phyloP scores from a whole-genome alignment of 2,888 invertebrate genomes.

The Aspidapion aeneum region DNA sequence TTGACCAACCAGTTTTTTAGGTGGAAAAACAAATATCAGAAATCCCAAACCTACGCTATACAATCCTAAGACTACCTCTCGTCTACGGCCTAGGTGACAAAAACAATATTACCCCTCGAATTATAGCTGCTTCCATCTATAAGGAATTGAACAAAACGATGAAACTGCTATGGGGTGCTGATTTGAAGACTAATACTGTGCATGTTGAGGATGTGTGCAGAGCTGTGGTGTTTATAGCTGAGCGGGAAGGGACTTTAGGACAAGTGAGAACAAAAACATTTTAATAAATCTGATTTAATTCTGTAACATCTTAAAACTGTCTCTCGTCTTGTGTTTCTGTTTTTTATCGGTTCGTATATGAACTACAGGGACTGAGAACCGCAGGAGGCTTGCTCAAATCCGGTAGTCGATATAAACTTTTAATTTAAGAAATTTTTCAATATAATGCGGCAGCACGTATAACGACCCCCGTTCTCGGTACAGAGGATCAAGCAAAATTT shows the following conservation, averaged over 20 bases:
- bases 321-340: not conserved
- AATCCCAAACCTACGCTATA: conserved; percentile 68
- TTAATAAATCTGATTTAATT: not conserved
- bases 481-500: no score
- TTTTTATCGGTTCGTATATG: conserved; percentile 3
- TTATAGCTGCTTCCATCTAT: conserved; percentile 85
- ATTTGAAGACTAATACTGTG: conserved; percentile 82
- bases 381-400: no score
- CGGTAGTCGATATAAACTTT: no score
- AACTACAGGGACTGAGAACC: not conserved
- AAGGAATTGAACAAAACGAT: conserved; percentile 85
- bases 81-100: conserved; percentile 86
- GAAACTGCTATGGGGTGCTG: conserved; percentile 87
- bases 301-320: not conserved
- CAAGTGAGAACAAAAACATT: conserved; percentile 41
- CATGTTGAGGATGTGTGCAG: conserved; percentile 82
- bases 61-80: conserved; percentile 77
- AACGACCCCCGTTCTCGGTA: no score
- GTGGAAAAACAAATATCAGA: conserved; percentile 74
- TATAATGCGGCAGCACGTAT: no score
- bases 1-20: conserved; percentile 25
- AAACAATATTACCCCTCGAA: conserved; percentile 76
- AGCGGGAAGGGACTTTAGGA: conserved; percentile 39
- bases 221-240: conserved; percentile 70
- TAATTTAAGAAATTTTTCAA: no score